phyloP scores from a whole-genome alignment of 2,797 vertebrate genomes.

The Acestrorhynchus altus region DNA sequence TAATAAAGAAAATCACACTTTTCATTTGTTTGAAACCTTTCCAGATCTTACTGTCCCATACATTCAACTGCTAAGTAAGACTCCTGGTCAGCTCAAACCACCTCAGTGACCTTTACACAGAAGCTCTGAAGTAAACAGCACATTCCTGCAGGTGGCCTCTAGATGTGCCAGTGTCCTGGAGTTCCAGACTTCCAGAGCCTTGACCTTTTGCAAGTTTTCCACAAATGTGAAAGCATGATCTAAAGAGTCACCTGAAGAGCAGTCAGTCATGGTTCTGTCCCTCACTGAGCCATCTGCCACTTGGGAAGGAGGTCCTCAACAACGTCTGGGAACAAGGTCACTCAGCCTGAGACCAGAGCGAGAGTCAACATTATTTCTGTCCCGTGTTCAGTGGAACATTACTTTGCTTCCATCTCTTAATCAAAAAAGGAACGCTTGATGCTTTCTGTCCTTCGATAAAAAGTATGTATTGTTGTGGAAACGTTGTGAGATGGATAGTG shows the following conservation, averaged over 20 bases:
- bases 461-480: conserved; percentile 19
- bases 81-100: conserved; percentile 12
- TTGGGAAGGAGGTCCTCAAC: conserved; percentile 34
- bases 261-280: conserved; percentile 15
- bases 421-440: conserved; percentile 6
- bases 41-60: too few species aligned
- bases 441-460: conserved; percentile 27
- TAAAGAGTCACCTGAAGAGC: not conserved
- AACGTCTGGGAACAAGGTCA: conserved; percentile 27
- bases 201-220: conserved; percentile 20
- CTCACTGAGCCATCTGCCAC: conserved; percentile 46
- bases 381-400: not conserved
- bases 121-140: conserved; percentile 4
- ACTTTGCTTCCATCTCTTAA: not conserved
- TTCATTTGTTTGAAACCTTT: too few species aligned
- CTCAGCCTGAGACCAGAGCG: not conserved
- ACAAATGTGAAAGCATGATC: not conserved
- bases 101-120: conserved; percentile 1
- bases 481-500: conserved; percentile 23
- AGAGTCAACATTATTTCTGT: not conserved
- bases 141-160: conserved; percentile 5
- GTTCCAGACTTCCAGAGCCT: conserved; percentile 19
- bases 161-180: too few species aligned
- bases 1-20: too few species aligned
- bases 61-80: too few species aligned